Evolutionary conservation across 2,113 vertebrate genomes (phyloP), one percentile per base, ranked within the genome.

Genomic region (Indicator indicator): DNA sequence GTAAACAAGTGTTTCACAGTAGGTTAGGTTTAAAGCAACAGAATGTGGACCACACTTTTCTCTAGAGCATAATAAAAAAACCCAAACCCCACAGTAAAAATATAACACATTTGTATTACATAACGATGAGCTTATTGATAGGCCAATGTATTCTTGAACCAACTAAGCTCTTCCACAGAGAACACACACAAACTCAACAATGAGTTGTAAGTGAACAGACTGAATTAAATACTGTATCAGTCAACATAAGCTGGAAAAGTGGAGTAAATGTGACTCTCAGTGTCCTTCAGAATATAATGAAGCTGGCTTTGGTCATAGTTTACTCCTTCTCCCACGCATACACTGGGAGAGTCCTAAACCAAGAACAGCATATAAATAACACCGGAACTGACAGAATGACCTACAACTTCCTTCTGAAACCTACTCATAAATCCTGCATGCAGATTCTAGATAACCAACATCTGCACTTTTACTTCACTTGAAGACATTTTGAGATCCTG

Each of bases 341-440:
- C 33, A 38, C 56, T 86, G 38, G 20, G 71, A 68, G 71, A 94
- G 52, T 82, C 83, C 52, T 88, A 86, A 92, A 83, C 56, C 56
- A 95, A 88, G 83, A 78, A 62, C 69, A 89, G 79, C 79, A 83
- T 48, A 96, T 95, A 94, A 85, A 94, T 93, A 93, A 95, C 76
- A 94, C 70, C n/a, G 79, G 20, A 90, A 76, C 18, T 80, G 85
- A 93, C 94, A 96, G 91, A 94, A 83, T 95, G 83, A 95, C 81
- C 86, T 77, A 84, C 48, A 79, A 38, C 83, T 81, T 96, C 91
- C 91, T 68, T 90, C 86, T 92, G 90, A 76, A 93, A 93, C 65
- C 81, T 32, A 76, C 83, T 56, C 83, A 79, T 76, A 96, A 96
- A 95, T 94, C 63, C 68, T 76, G 42, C 24, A 40, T 17, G 64